Base-by-base conservation (phyloP, 2,113 vertebrate species). In the Lichenostomus cassidix region DNA sequence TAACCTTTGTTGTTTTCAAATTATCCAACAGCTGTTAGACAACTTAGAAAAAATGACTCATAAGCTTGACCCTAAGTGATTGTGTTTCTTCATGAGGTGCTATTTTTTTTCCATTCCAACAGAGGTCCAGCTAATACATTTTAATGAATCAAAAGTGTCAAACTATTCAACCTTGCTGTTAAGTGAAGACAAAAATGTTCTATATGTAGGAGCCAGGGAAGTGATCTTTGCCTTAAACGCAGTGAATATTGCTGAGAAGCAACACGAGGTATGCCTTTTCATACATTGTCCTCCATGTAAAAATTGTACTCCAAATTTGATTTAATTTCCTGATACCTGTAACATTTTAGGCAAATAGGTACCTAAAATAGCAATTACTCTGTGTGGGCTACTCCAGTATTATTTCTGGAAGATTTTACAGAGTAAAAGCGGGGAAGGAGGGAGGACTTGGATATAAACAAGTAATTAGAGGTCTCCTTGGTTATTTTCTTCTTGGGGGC, bases 141-240 rank as follows among this genome's bases (percentile, higher is more conserved):
- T 99, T 94, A 98, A 98, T 2, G 98, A 99, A 92, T 97, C 98
- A 0, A 98, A 97, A 55, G 97, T 99, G 95, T 99, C 98, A 89
- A 99, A 99, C 97, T 99, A 99, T 96, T 99, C 99, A 7, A 98
- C 98, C 6, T 88, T 99, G 95, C 93, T 99, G 96, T 98, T 99
- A 94, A 99, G 96, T 49, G 98, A 99, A 90, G 97, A 99, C 18
- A 88, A 95, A 64, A 98, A 98, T 5, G 97, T 98, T 5, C 96
- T 99, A 5, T 99, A 99, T 15, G 98, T 99, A 59, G 99, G 99
- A 6, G 99, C 99, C 62, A 98, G 99, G 76, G 99, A 99, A 92
- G 98, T 98, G 21, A 97, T 99, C 92, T 99, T 99, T 94, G 98
- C 99, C 29, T 97, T 99, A 91, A 98, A 98, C 3, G 98, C 98